Conservation (phyloP, 2,888 invertebrate genomes). For the Mamestra brassicae region DNA sequence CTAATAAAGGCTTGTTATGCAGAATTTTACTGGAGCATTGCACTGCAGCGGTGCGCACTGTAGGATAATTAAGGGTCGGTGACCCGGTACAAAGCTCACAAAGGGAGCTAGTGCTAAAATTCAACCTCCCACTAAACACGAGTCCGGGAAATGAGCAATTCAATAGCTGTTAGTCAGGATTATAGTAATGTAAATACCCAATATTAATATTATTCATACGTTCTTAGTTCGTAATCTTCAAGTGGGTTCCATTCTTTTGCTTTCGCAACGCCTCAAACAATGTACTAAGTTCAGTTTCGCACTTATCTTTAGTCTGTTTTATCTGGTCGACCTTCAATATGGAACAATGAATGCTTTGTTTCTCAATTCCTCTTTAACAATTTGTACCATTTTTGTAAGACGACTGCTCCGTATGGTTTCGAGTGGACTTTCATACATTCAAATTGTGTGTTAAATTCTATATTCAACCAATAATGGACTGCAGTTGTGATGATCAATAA, state of each 20-base stretch:
- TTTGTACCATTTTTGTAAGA: slow-evolving; percentile 41
- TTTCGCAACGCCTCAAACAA: slow-evolving; percentile 48
- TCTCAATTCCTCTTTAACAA: slow-evolving; percentile 51
- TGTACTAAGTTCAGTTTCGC: slow-evolving; percentile 48
- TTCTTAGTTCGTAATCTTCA: slow-evolving; percentile 42
- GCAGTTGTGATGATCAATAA: not conserved
- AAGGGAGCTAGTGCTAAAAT: slow-evolving; percentile 83
- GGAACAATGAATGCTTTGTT: slow-evolving; percentile 69
- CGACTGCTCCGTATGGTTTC: slow-evolving; percentile 1
- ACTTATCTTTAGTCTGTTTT: slow-evolving; percentile 63
- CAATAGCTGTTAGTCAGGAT: slow-evolving; percentile 63
- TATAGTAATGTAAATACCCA: slow-evolving; percentile 49
- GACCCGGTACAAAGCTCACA: slow-evolving; percentile 81
- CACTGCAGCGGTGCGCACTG: slow-evolving; percentile 83
- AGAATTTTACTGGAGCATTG: slow-evolving; percentile 90
- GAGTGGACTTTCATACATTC: not conserved
- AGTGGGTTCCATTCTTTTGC: slow-evolving; percentile 46
- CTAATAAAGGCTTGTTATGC: slow-evolving; percentile 89
- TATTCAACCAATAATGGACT: not conserved
- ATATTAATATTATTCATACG: slow-evolving; percentile 56
- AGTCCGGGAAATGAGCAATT: slow-evolving; percentile 73
- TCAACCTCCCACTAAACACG: slow-evolving; percentile 73
- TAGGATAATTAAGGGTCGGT: slow-evolving; percentile 88
- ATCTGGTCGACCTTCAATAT: slow-evolving; percentile 73
- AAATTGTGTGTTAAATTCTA: not conserved